Base-by-base conservation (phyloP, 2,888 invertebrate genomes). In the Erannis defoliaria region DNA sequence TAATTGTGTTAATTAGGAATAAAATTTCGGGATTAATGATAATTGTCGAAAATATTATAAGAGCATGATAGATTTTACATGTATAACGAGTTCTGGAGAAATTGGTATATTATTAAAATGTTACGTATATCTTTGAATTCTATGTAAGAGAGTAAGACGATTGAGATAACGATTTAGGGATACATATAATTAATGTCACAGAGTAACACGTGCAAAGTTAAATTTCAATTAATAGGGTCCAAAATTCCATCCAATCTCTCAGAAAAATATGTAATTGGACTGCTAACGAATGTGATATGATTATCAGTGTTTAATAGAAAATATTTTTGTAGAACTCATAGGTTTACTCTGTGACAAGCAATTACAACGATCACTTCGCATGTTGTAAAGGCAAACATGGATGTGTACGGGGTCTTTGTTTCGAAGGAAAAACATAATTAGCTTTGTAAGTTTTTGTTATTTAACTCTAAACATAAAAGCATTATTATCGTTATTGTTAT, bases 381-480 rank as follows among this genome's bases (percentile, higher is more conserved):
- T 75, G 67, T 75, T 76, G 76, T 75, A 62, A 72, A 68, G 67
- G 73, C 79, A 86, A 92, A 91, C 92, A 89, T 87, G 83, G 92
- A 89, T 87, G 84, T 73, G 92, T 93, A 93, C 92, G 92, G 93
- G 92, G 85, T 90, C 93, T 90, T 85, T 91, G 92, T 92, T 93
- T 92, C 89, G 68, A 74, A 74, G 84, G 86, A 88, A 88, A n/a
- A 90, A 89, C 90, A 90, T 91, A 91, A 91, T 90, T 90, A 91
- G 90, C 84, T 82, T 80, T 64, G 62, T 73, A 58, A n/a, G n/a
- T 71, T 64, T 71, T 64, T 64, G 67, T 73, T 73, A 67, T 68
- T 66, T 69, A 63, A 65, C 70, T 68, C 62, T 66, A 64, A 61
- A 63, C 65, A 48, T 48, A 42, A 71, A 56, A 61, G 51, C 58